Percentiles rank a stretch among this genome's conserved stretches.
These are phyloP conservation scores for Ichneumoninae sp. DNA, from an alignment of 2,888 invertebrate species.

Conservation along the genomic window DNA sequence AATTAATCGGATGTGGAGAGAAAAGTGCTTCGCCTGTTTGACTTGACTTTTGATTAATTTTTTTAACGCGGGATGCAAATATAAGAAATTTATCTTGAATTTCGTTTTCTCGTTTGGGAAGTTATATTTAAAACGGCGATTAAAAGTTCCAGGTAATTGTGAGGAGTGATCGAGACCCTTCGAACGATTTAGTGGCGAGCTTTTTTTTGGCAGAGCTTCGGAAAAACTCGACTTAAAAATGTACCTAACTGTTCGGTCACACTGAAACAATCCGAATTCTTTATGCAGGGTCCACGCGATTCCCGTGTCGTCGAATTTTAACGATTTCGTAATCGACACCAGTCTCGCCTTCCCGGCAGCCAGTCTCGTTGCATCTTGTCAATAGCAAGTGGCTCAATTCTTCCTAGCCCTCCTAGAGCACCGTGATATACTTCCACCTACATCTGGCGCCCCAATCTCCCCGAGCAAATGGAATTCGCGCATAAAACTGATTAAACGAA, in stretches of 20 bases:
- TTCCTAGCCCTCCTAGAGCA: neutral
- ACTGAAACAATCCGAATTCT: neutral
- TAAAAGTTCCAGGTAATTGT: neutral
- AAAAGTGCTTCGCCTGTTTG: neutral
- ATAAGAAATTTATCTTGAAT: neutral
- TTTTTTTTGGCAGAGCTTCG: constrained; percentile 26
- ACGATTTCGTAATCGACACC: constrained; percentile 31
- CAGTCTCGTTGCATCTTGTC: neutral
- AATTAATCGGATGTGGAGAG: neutral
- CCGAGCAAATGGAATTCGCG: constrained; percentile 57
- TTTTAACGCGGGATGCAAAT: neutral
- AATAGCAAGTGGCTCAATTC: constrained; percentile 24
- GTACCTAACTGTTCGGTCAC: neutral
- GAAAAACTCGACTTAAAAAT: constrained; percentile 34
- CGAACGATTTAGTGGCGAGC: neutral
- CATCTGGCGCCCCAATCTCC: constrained; percentile 24
- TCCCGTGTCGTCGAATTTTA: constrained; percentile 26
- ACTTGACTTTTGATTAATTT: neutral
- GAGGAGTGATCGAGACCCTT: neutral
- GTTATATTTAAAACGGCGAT: neutral
- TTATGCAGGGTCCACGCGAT: neutral
- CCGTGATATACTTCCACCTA: neutral
- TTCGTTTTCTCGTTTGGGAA: neutral
- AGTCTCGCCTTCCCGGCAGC: neutral
- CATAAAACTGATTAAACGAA: constrained; percentile 61